Percentiles rank a stretch among this genome's conserved stretches.
Evolutionary conservation across 2,113 vertebrate species (phyloP).

Genomic region (Mystacornis crossleyi): DNA sequence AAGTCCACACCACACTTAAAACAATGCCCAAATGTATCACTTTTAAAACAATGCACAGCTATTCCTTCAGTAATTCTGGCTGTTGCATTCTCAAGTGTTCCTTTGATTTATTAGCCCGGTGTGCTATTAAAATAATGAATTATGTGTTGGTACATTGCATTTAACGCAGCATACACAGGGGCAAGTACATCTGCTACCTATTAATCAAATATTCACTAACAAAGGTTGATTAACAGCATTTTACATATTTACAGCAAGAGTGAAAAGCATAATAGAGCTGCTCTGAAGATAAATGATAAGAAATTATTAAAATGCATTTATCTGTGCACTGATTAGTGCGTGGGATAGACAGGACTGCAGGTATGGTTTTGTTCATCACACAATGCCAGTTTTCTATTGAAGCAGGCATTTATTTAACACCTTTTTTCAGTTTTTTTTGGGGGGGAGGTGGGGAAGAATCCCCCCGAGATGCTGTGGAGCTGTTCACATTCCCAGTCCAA

Average conservation of each 20-base stretch:
- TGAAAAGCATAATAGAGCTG: constrained; percentile 58
- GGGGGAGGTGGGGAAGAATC: accelerated
- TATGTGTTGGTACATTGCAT: not conserved
- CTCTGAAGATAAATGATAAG: constrained; percentile 26
- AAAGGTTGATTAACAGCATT: constrained; percentile 66
- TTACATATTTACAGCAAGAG: constrained; percentile 64
- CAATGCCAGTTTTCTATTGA: not conserved
- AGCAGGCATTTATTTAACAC: not conserved
- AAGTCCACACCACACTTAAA: not conserved
- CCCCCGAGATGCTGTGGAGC: not conserved
- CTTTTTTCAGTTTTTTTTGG: not conserved
- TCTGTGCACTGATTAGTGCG: not conserved
- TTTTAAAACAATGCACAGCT: not conserved
- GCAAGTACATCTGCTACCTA: constrained; percentile 55
- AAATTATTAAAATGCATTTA: constrained; percentile 58
- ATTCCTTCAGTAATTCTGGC: not conserved
- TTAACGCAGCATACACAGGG: constrained; percentile 10
- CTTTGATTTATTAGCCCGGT: constrained; percentile 56
- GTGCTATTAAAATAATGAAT: constrained; percentile 62
- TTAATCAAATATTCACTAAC: constrained; percentile 68
- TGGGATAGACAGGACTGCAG: not conserved
- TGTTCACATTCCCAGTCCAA: not conserved
- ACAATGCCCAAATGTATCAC: not conserved
- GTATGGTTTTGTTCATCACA: not conserved
- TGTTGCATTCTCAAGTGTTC: not conserved